These are phyloP conservation scores for Lamellibrachia luymesi DNA, from an alignment of 1,140 invertebrate genomes.

Conservation along the genomic window DNA sequence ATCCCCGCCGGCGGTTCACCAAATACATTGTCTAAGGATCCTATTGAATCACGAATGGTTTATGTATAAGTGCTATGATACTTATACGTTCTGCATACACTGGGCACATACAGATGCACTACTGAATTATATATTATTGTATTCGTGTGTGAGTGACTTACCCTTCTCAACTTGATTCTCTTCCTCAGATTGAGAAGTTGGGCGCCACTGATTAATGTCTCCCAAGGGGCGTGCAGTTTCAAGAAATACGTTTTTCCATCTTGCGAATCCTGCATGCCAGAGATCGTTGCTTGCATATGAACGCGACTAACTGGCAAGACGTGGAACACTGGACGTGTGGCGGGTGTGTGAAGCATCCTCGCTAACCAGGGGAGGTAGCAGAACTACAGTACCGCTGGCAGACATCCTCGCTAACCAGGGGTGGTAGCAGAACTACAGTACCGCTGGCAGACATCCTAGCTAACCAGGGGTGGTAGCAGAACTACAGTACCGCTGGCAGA, in stretches of 20 bases:
- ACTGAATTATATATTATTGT: background rate
- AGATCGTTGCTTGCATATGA: background rate
- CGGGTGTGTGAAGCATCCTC: background rate
- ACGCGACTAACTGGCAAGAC: background rate
- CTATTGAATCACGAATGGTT: too few relatives aligned
- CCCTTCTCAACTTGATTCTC: constrained; percentile 61
- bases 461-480: too few relatives aligned
- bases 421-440: too few relatives aligned
- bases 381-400: background rate
- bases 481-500: too few relatives aligned
- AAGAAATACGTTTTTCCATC: constrained; percentile 65
- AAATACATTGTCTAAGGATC: too few relatives aligned
- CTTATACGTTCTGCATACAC: background rate
- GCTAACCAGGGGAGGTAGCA: background rate
- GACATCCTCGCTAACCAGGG: too few relatives aligned
- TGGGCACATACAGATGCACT: background rate
- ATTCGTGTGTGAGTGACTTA: background rate
- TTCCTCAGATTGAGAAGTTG: constrained; percentile 87
- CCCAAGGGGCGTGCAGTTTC: constrained; percentile 90
- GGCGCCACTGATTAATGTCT: constrained; percentile 80
- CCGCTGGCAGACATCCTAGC: too few relatives aligned
- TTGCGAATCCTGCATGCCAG: constrained; percentile 38
- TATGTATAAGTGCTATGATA: background rate
- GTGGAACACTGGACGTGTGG: background rate
- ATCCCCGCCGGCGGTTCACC: too few relatives aligned